Conservation (phyloP, 2,113 vertebrate genomes). For the Callocephalon fimbriatum region DNA sequence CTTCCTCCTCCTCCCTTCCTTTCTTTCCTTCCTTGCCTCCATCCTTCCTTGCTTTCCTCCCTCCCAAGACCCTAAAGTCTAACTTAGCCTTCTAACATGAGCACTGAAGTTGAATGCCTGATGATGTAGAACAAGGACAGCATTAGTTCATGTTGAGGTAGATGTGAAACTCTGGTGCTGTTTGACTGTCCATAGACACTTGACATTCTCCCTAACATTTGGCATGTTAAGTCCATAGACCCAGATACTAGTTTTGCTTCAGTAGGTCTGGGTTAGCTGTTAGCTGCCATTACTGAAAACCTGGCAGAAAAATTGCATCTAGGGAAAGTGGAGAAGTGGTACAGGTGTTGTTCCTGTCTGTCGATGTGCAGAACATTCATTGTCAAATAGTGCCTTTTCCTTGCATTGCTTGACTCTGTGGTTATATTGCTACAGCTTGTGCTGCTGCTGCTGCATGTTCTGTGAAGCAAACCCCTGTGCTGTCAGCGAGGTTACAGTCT, state of each 20-base stretch:
- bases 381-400: not conserved
- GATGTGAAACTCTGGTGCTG: not conserved
- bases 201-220: not conserved
- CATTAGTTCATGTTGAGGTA: not conserved
- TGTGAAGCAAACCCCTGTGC: not conserved
- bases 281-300: not conserved
- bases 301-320: not conserved
- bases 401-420: not conserved
- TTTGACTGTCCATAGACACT: not conserved
- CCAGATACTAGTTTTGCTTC: not conserved
- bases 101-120: not conserved
- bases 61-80: not conserved
- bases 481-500: not conserved
- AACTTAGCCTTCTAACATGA: not conserved
- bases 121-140: not conserved
- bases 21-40: not conserved
- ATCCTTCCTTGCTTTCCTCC: not conserved
- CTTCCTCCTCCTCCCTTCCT: not conserved
- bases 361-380: accelerated
- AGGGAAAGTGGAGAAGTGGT: not conserved
- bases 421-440: not conserved
- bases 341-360: not conserved
- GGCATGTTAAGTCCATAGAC: not conserved
- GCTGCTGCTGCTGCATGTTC: not conserved
- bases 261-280: not conserved